A percentile compares a stretch with the other conserved stretches of the same genome.
Evolutionary conservation across 2,113 vertebrate genomes (phyloP).

Genomic region (Alexandromys fortis): DNA sequence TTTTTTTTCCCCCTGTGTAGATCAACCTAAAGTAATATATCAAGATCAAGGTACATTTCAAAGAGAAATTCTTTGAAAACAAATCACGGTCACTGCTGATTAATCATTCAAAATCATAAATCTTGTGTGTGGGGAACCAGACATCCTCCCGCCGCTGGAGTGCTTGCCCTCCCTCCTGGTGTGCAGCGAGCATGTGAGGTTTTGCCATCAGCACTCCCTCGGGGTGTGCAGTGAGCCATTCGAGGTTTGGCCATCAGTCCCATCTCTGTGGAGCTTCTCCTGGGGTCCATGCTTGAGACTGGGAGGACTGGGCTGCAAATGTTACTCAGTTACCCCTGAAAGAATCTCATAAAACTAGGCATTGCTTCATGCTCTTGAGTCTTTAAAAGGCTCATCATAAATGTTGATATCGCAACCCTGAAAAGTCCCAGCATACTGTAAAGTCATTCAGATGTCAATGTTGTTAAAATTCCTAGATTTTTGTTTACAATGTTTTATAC

Average conservation of each 20-base stretch:
- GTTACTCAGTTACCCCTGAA: neutral
- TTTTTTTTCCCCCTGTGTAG: slow-evolving; percentile 45
- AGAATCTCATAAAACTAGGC: neutral
- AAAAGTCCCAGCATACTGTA: neutral
- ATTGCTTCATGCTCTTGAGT: neutral
- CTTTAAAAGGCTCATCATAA: neutral
- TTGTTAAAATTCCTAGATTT: neutral
- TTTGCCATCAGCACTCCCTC: neutral
- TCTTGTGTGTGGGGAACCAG: slow-evolving; percentile 59
- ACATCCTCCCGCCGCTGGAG: neutral
- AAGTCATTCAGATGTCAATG: neutral
- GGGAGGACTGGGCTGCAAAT: neutral
- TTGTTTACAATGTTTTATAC: neutral
- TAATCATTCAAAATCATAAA: slow-evolving; percentile 81
- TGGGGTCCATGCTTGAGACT: neutral
- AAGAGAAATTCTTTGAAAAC: slow-evolving; percentile 83
- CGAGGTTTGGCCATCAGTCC: neutral
- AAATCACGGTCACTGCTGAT: slow-evolving; percentile 73
- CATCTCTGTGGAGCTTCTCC: neutral
- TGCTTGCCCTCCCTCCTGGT: neutral
- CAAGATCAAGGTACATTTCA: slow-evolving; percentile 86
- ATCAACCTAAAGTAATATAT: slow-evolving; percentile 82
- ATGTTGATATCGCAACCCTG: neutral
- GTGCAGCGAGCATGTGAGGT: neutral
- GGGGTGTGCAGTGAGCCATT: neutral